Conservation (phyloP, 2,113 vertebrate genomes). For the Pachyramphus minor region DNA sequence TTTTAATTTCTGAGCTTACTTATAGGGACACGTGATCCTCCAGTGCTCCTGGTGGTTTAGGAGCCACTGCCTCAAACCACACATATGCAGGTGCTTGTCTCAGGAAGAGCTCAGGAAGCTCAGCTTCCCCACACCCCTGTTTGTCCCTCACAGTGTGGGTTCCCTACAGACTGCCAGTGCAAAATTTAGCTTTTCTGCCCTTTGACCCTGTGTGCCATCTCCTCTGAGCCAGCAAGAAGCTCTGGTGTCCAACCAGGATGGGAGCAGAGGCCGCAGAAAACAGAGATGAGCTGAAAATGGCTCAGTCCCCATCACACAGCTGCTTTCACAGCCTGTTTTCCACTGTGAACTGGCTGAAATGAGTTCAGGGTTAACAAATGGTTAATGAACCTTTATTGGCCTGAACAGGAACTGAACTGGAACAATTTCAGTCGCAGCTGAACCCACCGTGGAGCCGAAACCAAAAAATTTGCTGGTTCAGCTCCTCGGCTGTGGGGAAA, state of each 20-base stretch:
- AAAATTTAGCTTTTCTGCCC: background rate
- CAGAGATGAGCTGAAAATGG: background rate
- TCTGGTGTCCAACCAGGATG: background rate
- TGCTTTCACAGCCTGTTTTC: background rate
- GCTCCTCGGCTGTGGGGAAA: background rate
- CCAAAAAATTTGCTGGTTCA: conserved; percentile 37
- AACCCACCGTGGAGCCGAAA: background rate
- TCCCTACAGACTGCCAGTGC: background rate
- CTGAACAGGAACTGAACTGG: conserved; percentile 24
- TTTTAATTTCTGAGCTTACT: background rate
- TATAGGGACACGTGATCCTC: accelerated
- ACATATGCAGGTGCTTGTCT: accelerated
- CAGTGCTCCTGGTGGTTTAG: background rate
- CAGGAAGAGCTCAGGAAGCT: background rate
- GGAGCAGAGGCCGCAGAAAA: background rate
- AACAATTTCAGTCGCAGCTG: conserved; percentile 1
- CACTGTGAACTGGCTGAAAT: background rate
- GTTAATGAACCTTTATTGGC: conserved; percentile 24
- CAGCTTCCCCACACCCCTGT: accelerated
- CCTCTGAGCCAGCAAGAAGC: background rate
- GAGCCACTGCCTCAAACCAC: accelerated
- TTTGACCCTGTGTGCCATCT: background rate
- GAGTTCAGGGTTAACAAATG: background rate
- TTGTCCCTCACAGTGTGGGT: accelerated
- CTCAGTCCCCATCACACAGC: accelerated